Percentiles rank a stretch among this genome's conserved stretches.
These are phyloP conservation scores for Brassicogethes aeneus DNA, from an alignment of 2,888 invertebrate species.

Conservation along the genomic window DNA sequence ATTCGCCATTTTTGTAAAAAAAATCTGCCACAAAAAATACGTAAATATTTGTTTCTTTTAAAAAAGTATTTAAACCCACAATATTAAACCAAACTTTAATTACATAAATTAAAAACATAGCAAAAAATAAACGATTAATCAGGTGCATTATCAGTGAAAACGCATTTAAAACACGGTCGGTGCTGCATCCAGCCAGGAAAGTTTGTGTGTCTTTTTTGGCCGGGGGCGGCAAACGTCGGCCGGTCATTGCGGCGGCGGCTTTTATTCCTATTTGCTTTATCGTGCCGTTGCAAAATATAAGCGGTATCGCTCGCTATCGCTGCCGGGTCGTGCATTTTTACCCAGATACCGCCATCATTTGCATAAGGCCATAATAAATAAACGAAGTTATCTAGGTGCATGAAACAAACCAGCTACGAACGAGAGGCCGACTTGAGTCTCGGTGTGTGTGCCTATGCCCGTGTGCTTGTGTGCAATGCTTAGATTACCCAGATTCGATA, in stretches of 20 bases:
- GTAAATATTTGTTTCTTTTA: no score
- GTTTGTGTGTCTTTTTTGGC: conserved; percentile 10
- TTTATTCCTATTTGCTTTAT: conserved; percentile 28
- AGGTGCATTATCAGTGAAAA: no score
- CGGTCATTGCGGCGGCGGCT: conserved; percentile 13
- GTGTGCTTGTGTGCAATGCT: conserved; percentile 30
- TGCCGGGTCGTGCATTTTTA: conserved; percentile 35
- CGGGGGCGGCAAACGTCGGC: not conserved
- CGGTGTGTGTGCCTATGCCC: not conserved
- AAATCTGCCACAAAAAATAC: no score
- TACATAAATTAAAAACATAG: no score
- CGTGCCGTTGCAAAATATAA: conserved; percentile 30
- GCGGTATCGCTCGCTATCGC: conserved; percentile 29
- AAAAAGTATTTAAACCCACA: no score
- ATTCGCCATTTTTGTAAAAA: no score
- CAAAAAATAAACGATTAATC: no score
- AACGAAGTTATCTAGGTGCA: conserved; percentile 37
- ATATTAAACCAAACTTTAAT: no score
- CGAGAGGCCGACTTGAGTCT: not conserved
- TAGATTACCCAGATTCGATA: conserved; percentile 37
- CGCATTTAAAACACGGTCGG: no score
- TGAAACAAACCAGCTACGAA: conserved; percentile 22
- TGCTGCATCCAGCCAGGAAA: not conserved
- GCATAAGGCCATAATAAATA: conserved; percentile 40
- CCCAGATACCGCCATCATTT: conserved; percentile 36